These are phyloP conservation scores for Pelobates fuscus DNA, from an alignment of 2,113 vertebrate genomes.

Conservation along the genomic window DNA sequence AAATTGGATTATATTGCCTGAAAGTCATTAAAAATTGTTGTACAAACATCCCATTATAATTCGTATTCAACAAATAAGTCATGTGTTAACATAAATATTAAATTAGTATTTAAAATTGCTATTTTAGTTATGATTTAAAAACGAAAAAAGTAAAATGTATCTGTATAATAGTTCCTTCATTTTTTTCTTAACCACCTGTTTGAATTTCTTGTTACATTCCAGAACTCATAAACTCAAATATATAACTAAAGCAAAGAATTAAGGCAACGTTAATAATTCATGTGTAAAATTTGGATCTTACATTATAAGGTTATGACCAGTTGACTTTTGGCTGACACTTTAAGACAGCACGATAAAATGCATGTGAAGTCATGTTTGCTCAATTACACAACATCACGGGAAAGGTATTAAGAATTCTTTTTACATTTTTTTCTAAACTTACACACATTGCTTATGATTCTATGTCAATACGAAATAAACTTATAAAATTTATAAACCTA, in stretches of 20 bases:
- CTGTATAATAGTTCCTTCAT: background rate
- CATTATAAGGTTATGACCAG: conserved; percentile 28
- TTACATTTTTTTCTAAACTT: background rate
- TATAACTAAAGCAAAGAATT: background rate
- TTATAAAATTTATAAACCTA: background rate
- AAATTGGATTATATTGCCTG: too few species aligned
- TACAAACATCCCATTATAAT: too few species aligned
- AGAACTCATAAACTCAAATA: background rate
- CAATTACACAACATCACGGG: conserved; percentile 30
- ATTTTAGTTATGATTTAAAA: too few species aligned
- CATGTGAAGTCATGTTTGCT: conserved; percentile 25
- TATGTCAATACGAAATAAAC: conserved; percentile 3
- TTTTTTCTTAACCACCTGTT: background rate
- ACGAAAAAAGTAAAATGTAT: too few species aligned
- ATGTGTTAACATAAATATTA: too few species aligned
- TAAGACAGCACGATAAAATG: conserved; percentile 16
- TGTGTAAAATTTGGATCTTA: conserved; percentile 5
- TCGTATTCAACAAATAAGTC: too few species aligned
- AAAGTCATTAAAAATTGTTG: too few species aligned
- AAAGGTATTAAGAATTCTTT: conserved; percentile 25
- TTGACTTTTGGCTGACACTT: conserved; percentile 44
- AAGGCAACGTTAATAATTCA: conserved; percentile 1
- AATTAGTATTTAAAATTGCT: too few species aligned
- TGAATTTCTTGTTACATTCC: background rate
- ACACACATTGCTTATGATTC: background rate